Evolutionary conservation across 2,888 invertebrate genomes (phyloP), one percentile per base, ranked within the genome.

Genomic region (Ametastegia equiseti): DNA sequence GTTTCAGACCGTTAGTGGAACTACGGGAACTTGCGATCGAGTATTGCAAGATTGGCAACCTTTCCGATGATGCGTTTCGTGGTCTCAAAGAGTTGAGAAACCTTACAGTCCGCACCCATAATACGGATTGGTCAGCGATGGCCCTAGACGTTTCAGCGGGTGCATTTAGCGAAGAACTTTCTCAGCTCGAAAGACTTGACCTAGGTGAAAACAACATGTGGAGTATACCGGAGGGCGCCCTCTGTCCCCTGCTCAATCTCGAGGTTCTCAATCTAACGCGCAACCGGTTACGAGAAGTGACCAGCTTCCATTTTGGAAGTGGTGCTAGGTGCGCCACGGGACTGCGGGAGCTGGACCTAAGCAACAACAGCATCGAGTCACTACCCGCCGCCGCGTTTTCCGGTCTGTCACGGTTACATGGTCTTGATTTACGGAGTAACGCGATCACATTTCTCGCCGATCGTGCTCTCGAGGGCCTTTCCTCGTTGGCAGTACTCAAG

Each of bases 71-170:
- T 81, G 96, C 97, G n/a, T 96, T 97, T 89, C 94, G 95, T 65
- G 97, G 97, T 67, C 94, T 97, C 60, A 94, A 95, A 82, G 95
- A 96, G 90, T 93, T 97, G 83, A 93, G 96, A 85, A 96, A 96
- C 90, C 93, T 97, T 82, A 97, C 97, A 65, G 94, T 97, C 84
- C 94, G 96, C 87, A 97, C 97, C 77, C 96, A 97, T 92, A 97
- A 97, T 92, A 96, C 96, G 60, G 96, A 96, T 90, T 96, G 96
- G 96, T 95, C 96, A 57, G 95, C 96, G 78, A 96, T 96, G 94
- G 95, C 96, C 80, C 93, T 97, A 83, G 96, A 96, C 90, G 94
- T 97, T 83, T 95, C 96, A 57, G 94, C 94, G 19, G 94, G 95
- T 79, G 96, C 96, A 54, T 96, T 96, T 90, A 94, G 95, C 83